Conservation (phyloP, 2,113 vertebrate genomes). For the Gopherus flavomarginatus region DNA sequence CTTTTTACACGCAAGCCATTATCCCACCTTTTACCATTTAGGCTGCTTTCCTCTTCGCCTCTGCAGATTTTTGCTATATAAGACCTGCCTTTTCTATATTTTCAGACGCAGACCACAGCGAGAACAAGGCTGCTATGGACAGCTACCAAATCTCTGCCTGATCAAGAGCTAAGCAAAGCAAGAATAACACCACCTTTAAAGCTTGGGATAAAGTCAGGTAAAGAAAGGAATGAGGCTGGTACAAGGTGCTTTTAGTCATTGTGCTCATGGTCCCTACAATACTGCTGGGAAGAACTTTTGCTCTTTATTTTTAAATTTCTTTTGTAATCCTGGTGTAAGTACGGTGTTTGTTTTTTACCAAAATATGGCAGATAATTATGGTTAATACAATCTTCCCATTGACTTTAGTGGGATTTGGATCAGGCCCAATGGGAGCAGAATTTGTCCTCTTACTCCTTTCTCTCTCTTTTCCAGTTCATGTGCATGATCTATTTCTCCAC, state of each 20-base stretch:
- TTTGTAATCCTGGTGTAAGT: not conserved
- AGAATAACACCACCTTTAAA: not conserved
- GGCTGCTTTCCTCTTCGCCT: not conserved
- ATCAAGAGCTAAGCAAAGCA: not conserved
- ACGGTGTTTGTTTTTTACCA: not conserved
- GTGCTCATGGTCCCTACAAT: not conserved
- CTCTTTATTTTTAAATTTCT: not conserved
- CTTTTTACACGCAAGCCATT: rapidly evolving
- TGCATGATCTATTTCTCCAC: rapidly evolving
- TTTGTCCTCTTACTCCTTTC: not conserved
- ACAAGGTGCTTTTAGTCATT: rapidly evolving
- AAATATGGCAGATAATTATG: not conserved
- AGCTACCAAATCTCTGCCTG: rapidly evolving
- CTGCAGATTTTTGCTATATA: not conserved
- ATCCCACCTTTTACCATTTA: not conserved
- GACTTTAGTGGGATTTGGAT: not conserved
- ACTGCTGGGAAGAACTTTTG: rapidly evolving
- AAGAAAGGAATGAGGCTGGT: rapidly evolving
- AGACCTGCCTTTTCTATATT: rapidly evolving
- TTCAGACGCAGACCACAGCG: not conserved
- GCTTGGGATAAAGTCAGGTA: not conserved
- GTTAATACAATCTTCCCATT: not conserved
- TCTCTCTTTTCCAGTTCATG: not conserved
- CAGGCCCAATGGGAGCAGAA: not conserved
- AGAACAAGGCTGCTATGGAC: rapidly evolving